These are phyloP conservation scores for Eupeodes latifasciatus DNA, from an alignment of 2,888 invertebrate species.

Conservation along the genomic window DNA sequence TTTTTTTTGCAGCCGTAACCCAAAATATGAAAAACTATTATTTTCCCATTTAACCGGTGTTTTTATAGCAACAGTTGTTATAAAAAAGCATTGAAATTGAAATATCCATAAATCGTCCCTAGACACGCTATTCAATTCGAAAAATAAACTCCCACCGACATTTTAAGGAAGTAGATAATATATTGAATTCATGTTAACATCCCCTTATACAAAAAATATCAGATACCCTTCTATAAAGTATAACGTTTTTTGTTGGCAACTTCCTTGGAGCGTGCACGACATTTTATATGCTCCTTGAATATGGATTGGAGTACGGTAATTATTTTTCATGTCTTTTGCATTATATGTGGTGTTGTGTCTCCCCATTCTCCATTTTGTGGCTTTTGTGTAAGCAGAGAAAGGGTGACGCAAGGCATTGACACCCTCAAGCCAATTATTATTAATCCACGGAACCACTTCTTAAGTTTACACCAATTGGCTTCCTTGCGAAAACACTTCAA, in stretches of 20 bases:
- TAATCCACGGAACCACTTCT: constrained; percentile 67
- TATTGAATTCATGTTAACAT: constrained; percentile 40
- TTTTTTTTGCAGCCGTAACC: no score
- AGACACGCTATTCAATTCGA: constrained; percentile 20
- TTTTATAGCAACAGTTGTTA: neutral
- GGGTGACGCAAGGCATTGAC: constrained; percentile 54
- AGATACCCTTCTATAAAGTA: no score
- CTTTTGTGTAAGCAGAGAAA: neutral
- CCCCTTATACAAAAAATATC: neutral
- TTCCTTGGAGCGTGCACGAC: constrained; percentile 17
- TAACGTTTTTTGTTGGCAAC: neutral
- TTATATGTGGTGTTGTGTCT: neutral
- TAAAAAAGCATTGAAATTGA: neutral
- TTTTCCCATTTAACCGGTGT: neutral
- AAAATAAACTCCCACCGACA: neutral
- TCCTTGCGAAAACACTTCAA: constrained; percentile 72
- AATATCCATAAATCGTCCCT: neutral
- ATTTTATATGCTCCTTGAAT: constrained; percentile 37
- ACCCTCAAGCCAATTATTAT: constrained; percentile 65
- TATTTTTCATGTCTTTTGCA: constrained; percentile 37
- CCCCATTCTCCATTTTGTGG: constrained; percentile 4
- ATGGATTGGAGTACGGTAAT: constrained; percentile 24
- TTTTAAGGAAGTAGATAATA: neutral
- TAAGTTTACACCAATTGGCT: constrained; percentile 69
- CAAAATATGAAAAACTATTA: constrained; percentile 3